Conservation (phyloP, 92 coral and sea anemone species). For the Metridium senile region DNA sequence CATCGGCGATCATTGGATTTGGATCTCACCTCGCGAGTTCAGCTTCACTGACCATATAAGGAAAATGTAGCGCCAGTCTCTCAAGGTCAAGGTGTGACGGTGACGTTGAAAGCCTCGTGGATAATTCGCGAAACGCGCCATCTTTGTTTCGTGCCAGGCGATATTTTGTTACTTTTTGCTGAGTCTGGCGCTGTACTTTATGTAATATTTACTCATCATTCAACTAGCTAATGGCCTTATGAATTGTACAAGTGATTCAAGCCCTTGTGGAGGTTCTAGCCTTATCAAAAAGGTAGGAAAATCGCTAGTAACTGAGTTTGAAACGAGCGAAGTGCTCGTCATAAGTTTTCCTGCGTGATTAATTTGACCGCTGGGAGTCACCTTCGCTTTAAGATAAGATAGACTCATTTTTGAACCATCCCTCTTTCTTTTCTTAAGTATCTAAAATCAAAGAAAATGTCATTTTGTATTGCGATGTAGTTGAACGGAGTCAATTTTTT, state of each 20-base stretch:
- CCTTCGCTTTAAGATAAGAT: constrained; percentile 10
- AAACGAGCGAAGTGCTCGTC: constrained; percentile 9
- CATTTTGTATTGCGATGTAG: background rate
- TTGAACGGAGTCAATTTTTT: background rate
- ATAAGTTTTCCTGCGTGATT: constrained; percentile 38
- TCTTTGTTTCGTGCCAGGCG: constrained; percentile 82
- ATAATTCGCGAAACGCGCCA: constrained; percentile 97
- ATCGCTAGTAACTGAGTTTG: constrained; percentile 1
- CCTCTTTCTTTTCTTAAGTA: background rate
- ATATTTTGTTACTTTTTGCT: constrained; percentile 38
- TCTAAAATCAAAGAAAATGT: constrained; percentile 1
- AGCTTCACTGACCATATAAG: constrained; percentile 48
- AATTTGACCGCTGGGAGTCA: constrained; percentile 35
- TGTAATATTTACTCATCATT: background rate
- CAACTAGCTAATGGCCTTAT: constrained; percentile 19
- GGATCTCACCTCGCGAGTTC: background rate
- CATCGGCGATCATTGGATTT: background rate
- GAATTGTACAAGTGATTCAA: constrained; percentile 23
- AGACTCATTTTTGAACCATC: background rate
- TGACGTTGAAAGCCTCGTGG: constrained; percentile 89
- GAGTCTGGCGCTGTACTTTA: constrained; percentile 23
- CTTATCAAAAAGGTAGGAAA: constrained; percentile 33
- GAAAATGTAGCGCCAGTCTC: constrained; percentile 54
- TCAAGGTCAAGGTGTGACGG: constrained; percentile 80
- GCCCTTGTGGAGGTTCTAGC: constrained; percentile 16